Evolutionary conservation across 2,888 invertebrate genomes (phyloP).

Genomic region (Cephonodes hylas): DNA sequence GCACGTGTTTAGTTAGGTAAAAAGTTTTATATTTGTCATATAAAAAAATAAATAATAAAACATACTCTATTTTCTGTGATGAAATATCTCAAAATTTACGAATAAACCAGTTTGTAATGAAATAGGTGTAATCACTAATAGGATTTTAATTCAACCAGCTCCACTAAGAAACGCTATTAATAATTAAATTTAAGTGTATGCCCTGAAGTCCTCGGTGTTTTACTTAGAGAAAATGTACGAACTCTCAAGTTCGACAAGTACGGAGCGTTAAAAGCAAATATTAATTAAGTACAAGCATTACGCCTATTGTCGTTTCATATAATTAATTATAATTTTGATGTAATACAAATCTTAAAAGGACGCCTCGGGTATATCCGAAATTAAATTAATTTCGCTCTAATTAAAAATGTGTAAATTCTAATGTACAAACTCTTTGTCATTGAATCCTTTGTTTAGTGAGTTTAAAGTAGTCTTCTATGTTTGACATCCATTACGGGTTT

Average conservation of each 20-base stretch:
- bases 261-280: conserved; percentile 3
- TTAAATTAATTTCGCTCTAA: background rate
- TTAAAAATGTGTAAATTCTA: background rate
- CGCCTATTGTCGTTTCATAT: conserved; percentile 7
- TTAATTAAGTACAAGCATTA: conserved; percentile 7
- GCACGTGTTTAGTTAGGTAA: too few species aligned
- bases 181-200: background rate
- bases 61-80: too few species aligned
- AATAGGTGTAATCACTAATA: too few species aligned
- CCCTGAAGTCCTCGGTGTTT: background rate
- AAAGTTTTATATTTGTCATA: too few species aligned
- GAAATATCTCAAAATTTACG: too few species aligned
- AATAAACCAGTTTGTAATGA: too few species aligned
- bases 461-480: background rate
- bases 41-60: too few species aligned
- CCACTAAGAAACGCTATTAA: background rate
- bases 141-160: too few species aligned
- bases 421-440: background rate
- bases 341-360: conserved; percentile 2
- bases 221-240: background rate
- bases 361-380: background rate
- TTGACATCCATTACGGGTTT: background rate
- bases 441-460: background rate
- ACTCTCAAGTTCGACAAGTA: background rate
- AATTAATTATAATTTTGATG: conserved; percentile 8